Percentiles rank a stretch among this genome's conserved stretches.
phyloP scores from a whole-genome alignment of 2,113 vertebrate species.

The Terrapene triunguis region DNA sequence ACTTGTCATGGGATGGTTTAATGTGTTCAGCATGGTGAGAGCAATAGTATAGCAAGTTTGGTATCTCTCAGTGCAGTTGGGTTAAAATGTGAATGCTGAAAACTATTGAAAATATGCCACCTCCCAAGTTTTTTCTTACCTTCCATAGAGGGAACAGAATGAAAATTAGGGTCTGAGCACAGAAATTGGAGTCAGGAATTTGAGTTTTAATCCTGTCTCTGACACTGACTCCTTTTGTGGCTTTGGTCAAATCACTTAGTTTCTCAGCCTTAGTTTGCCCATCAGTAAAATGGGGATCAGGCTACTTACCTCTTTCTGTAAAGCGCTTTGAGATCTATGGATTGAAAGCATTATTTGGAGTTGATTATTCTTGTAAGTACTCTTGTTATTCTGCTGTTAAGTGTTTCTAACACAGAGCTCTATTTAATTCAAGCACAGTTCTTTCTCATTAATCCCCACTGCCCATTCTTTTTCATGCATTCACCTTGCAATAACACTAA shows the following conservation, averaged over 20 bases:
- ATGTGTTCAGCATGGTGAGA: neutral
- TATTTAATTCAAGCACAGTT: conserved; percentile 4
- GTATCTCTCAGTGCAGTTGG: neutral
- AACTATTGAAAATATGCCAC: neutral
- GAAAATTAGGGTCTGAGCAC: neutral
- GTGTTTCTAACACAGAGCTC: neutral
- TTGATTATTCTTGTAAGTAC: neutral
- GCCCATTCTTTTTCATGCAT: neutral
- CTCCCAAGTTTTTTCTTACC: neutral
- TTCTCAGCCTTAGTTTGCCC: neutral
- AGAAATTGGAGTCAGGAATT: neutral
- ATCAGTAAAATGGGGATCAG: neutral
- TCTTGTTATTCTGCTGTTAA: neutral
- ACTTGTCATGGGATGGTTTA: neutral
- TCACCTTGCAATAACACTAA: conserved; percentile 36
- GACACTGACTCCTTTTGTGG: neutral
- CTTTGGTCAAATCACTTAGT: neutral
- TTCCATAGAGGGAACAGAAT: neutral
- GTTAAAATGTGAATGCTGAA: neutral
- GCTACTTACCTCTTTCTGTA: neutral
- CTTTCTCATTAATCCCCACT: neutral
- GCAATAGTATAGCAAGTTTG: neutral
- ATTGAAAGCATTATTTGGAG: neutral
- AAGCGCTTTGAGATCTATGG: neutral
- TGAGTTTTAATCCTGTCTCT: neutral